phyloP scores from a whole-genome alignment of 1,140 invertebrate genomes.

The Conopomorpha cramerella region DNA sequence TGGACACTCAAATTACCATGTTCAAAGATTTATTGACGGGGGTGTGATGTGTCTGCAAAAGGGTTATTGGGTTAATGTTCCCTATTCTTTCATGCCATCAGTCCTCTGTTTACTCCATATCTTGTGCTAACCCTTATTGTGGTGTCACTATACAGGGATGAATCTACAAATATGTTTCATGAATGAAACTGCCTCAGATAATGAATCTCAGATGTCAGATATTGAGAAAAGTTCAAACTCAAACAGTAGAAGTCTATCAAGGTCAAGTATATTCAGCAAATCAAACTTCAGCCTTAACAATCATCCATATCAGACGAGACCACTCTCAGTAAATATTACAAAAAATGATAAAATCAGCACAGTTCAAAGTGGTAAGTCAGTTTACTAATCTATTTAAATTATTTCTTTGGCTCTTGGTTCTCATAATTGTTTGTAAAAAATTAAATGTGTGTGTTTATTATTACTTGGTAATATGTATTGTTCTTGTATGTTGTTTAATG shows the following conservation, averaged over 20 bases:
- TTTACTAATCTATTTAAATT: no score
- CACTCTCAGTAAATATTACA: conserved; percentile 48
- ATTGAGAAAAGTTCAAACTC: conserved; percentile 60
- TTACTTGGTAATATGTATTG: no score
- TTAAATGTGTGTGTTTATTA: no score
- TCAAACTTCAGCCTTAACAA: conserved; percentile 26
- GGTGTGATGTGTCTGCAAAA: no score
- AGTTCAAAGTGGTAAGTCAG: conserved; percentile 41
- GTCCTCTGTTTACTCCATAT: no score
- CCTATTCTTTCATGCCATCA: no score
- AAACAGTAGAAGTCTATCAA: conserved; percentile 36
- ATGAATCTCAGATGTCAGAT: conserved; percentile 74
- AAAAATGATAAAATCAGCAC: conserved; percentile 43
- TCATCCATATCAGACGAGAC: conserved; percentile 54
- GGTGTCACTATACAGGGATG: conserved; percentile 69
- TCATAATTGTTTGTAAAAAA: no score
- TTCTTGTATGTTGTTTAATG: no score
- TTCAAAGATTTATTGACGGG: no score
- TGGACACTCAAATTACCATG: no score
- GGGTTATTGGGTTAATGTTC: no score
- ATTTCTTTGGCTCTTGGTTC: no score
- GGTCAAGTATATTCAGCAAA: conserved; percentile 42
- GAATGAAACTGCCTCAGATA: conserved; percentile 89
- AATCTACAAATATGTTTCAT: conserved; percentile 95
- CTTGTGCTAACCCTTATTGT: conserved; percentile 32